Base-by-base conservation (phyloP, 2,113 vertebrate genomes). In the Xiphias gladius region DNA sequence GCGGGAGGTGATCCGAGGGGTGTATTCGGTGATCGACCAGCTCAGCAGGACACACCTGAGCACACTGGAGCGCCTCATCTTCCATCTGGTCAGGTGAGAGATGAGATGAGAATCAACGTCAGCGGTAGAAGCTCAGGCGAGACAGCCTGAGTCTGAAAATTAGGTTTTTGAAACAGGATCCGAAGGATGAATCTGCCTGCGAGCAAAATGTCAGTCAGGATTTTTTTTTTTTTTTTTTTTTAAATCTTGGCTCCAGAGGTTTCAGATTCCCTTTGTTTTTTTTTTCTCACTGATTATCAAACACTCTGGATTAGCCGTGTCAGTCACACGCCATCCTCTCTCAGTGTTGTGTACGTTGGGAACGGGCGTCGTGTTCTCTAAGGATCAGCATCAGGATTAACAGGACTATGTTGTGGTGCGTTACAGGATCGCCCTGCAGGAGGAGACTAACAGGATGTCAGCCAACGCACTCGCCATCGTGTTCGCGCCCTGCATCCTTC, bases 381-480 rank as follows among this genome's bases (percentile, higher is more conserved):
- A 50, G 62, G 16, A 65, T 68, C 54, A 50, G 5, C 63, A 32
- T 41, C 43, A 9, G 64, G 62, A 59, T 67, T 77, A 73, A 81
- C 64, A 69, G 57, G 26, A n/a, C 64, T 63, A 1, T 63, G 0
- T 20, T 7, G 37, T 61, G 37, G 12, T 82, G 43, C 73, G n/a
- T 91, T 89, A 83, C 91, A 99, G 98, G 94, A 98, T 99, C 81
- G 96, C 96, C 37, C 95, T 98, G 57, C 97, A 99, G 85, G 98
- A 99, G 79, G 98, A 99, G n/a, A 99, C 97, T 20, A 99, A 99
- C 92, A 96, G 98, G 71, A 99, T 99, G 98, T 99, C 98, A 48
- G 97, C 97, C 73, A 99, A 99, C 24, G 98, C 98, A 52, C 93
- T 99, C 86, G 98, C 98, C 79, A 99, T 99, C 2, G 98, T 99